Conservation (phyloP, 2,113 vertebrate genomes). For the Periophthalmus modestus region DNA sequence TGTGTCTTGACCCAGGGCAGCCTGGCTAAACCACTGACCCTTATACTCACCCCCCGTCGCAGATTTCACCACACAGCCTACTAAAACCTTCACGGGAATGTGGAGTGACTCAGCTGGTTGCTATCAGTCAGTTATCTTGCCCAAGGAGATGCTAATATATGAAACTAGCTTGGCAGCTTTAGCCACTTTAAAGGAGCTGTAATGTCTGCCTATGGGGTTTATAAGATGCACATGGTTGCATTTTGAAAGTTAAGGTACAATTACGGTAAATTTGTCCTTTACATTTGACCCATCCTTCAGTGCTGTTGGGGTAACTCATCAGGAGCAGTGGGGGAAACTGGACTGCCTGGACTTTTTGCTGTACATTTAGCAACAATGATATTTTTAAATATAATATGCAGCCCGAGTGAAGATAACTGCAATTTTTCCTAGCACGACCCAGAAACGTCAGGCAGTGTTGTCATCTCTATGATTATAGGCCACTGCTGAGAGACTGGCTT, state of each 20-base stretch:
- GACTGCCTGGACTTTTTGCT: background rate
- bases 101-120: constrained; percentile 22
- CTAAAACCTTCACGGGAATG: constrained; percentile 23
- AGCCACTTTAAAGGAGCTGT: background rate
- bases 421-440: constrained; percentile 49
- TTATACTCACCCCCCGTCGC: constrained; percentile 13
- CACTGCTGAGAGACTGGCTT: constrained; percentile 36
- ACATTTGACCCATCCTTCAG: too few species aligned
- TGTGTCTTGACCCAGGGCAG: constrained; percentile 13
- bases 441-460: constrained; percentile 63
- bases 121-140: background rate
- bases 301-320: too few species aligned
- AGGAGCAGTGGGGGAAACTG: background rate
- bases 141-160: background rate
- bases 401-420: background rate
- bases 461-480: constrained; percentile 54
- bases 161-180: background rate
- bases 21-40: constrained; percentile 34
- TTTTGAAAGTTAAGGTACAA: too few species aligned
- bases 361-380: background rate
- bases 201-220: background rate
- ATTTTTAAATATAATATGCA: background rate
- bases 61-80: constrained; percentile 20
- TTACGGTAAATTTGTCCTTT: too few species aligned
- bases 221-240: too few species aligned